These are phyloP conservation scores for Ips typographus DNA, from an alignment of 1,140 invertebrate genomes.

Conservation along the genomic window DNA sequence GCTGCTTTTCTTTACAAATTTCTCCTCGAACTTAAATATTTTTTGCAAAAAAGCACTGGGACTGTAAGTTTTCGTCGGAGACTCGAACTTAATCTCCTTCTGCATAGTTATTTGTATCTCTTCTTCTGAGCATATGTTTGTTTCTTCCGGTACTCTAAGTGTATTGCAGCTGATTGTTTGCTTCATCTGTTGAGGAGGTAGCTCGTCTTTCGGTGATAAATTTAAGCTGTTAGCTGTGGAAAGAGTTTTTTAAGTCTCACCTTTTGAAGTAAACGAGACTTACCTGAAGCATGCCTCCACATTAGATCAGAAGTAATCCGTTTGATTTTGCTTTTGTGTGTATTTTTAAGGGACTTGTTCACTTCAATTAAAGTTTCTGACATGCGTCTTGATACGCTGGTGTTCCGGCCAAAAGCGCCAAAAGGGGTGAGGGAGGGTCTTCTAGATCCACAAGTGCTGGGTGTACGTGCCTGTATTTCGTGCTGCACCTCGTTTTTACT, in stretches of 20 bases:
- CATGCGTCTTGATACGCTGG: constrained; percentile 62
- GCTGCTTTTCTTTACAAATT: constrained; percentile 42
- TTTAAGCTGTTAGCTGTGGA: constrained; percentile 41
- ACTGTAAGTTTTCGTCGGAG: constrained; percentile 52
- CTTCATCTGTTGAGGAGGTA: constrained; percentile 25
- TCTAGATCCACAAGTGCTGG: constrained; percentile 71
- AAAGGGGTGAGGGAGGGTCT: constrained; percentile 68
- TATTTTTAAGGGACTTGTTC: constrained; percentile 44
- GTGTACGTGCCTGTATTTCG: constrained; percentile 76
- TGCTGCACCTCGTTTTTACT: constrained; percentile 76
- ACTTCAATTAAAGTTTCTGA: constrained; percentile 66
- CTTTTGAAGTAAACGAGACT: background rate
- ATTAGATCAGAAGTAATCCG: constrained; percentile 53
- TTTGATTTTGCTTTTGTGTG: constrained; percentile 51
- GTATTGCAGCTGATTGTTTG: constrained; percentile 46
- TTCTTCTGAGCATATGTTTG: constrained; percentile 49
- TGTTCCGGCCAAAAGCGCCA: constrained; percentile 60
- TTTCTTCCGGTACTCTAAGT: constrained; percentile 52
- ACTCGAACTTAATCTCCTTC: constrained; percentile 24
- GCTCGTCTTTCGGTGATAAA: constrained; percentile 39
- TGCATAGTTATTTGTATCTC: constrained; percentile 44
- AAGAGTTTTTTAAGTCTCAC: background rate
- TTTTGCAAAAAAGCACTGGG: constrained; percentile 59
- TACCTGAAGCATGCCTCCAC: constrained; percentile 48
- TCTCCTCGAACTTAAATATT: constrained; percentile 52